These are phyloP conservation scores for Polyploca ridens DNA, from an alignment of 2,888 invertebrate genomes.

Conservation along the genomic window DNA sequence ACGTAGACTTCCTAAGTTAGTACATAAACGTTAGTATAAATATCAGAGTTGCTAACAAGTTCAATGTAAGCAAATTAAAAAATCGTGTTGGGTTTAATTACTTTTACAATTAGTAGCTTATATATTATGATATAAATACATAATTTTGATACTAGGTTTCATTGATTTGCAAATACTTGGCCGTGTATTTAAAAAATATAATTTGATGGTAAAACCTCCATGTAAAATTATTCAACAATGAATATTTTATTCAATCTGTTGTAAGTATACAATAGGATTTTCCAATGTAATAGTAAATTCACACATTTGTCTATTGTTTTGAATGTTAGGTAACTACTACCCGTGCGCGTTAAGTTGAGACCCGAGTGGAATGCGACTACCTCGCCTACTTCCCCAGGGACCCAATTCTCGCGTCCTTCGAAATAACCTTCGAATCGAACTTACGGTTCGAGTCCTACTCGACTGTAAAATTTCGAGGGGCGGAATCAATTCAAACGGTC, in stretches of 20 bases:
- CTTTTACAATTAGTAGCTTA: background rate
- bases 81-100: conserved; percentile 6
- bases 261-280: background rate
- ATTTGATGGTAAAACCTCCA: background rate
- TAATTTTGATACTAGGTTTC: background rate
- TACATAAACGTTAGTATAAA: no score
- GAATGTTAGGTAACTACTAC: background rate
- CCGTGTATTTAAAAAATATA: background rate
- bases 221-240: no score
- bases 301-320: background rate
- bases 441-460: no score
- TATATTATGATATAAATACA: background rate
- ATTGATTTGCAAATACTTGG: background rate
- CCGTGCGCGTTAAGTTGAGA: no score
- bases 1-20: no score
- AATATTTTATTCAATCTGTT: no score
- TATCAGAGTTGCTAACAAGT: background rate
- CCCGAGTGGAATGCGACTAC: no score
- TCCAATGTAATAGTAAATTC: background rate
- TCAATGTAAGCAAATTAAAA: background rate
- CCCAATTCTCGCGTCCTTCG: no score
- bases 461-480: no score
- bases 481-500: no score
- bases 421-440: no score
- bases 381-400: no score